Evolutionary conservation across 2,113 vertebrate species (phyloP), one percentile per base, ranked within the genome.

Genomic region (Malurus melanocephalus): DNA sequence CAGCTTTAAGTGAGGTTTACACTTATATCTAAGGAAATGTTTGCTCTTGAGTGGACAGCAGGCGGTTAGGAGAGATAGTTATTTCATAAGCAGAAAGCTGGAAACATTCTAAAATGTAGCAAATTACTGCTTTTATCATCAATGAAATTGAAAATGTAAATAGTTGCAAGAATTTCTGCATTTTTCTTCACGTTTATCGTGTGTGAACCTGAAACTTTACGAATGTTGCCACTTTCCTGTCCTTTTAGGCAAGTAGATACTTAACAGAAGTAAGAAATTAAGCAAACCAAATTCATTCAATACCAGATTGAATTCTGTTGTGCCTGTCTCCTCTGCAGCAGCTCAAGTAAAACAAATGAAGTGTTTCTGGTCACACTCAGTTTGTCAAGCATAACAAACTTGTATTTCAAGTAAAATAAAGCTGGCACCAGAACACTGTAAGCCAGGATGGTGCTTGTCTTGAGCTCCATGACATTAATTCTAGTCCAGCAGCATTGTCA

Each of bases 281-380:
- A 68, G 48, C 27, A 85, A 90, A 61, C 57, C 48, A 76, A 90
- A 43, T 55, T 81, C 38, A n/a, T 48, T 85, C 57, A 60, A 6
- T 87, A 30, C 11, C 0, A 0, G 16, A 59, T 55, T 68, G 72
- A 72, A 51, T 0, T 0, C 26, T 66, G 0, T 56, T 86, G 73
- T 72, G 16, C 51, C 30, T 66, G 23, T 80, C 49, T 91, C 18
- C 49, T 78, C 28, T 89, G 65, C 14, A 60, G 52, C 56, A 89
- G 53, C 82, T 80, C 45, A 80, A 89, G 28, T 88, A 72, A 83
- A 91, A 77, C 28, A 77, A 85, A 81, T 64, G 15, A 49, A 85
- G 61, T 85, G 51, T 59, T 88, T 87, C 62, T 88, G 57, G 51
- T 86, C 16, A 9, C 53, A 65, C 43, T 84, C 57, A 79, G 66